A percentile compares a stretch with the other conserved stretches of the same genome.
phyloP scores from a whole-genome alignment of 1,140 invertebrate genomes.

The Musca vetustissima region DNA sequence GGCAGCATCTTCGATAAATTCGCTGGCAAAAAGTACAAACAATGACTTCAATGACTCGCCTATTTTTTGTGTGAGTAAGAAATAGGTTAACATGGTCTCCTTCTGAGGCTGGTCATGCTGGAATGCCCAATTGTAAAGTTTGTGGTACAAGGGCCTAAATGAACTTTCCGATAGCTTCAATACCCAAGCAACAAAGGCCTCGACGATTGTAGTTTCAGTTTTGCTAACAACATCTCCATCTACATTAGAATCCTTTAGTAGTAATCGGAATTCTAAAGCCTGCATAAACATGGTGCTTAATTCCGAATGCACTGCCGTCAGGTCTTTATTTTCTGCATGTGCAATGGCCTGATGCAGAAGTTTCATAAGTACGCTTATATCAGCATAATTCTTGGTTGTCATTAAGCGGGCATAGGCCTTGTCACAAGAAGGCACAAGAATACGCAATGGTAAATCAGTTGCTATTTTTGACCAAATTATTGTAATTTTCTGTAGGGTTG shows the following conservation, averaged over 20 bases:
- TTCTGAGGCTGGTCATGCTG: slow-evolving; percentile 58
- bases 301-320: slow-evolving; percentile 65
- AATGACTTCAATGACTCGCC: slow-evolving; percentile 82
- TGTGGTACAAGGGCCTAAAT: slow-evolving; percentile 85
- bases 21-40: slow-evolving; percentile 85
- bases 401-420: slow-evolving; percentile 68
- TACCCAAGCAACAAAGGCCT: slow-evolving; percentile 74
- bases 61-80: slow-evolving; percentile 71
- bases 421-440: slow-evolving; percentile 75
- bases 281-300: slow-evolving; percentile 75
- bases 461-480: slow-evolving; percentile 70
- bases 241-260: slow-evolving; percentile 45
- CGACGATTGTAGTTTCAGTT: slow-evolving; percentile 72
- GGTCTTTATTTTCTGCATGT: slow-evolving; percentile 62
- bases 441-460: slow-evolving; percentile 67
- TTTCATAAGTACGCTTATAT: slow-evolving; percentile 71
- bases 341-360: slow-evolving; percentile 72
- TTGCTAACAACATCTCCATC: slow-evolving; percentile 1
- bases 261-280: slow-evolving; percentile 70
- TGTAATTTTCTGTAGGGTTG: slow-evolving; percentile 62
- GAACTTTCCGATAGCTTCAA: slow-evolving; percentile 85
- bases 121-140: slow-evolving; percentile 83
- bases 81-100: slow-evolving; percentile 55
- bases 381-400: slow-evolving; percentile 61
- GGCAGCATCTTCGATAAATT: slow-evolving; percentile 80